Percentiles rank a stretch among this genome's conserved stretches.
These are phyloP conservation scores for Ctenochaetus hawaiiensis DNA, from an alignment of 2,797 vertebrate genomes.

Conservation along the genomic window DNA sequence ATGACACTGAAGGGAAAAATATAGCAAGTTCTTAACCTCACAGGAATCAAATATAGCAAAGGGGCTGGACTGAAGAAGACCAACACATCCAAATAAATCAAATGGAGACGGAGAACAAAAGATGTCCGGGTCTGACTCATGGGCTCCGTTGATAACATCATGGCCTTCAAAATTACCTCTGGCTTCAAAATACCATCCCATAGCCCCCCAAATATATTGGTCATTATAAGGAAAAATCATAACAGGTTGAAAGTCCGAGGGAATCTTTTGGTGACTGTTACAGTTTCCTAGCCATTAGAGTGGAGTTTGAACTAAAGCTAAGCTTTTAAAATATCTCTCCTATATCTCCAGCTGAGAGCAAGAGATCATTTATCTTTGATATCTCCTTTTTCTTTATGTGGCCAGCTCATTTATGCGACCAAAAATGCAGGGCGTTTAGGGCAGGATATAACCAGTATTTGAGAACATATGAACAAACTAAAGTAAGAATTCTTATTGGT, in stretches of 20 bases:
- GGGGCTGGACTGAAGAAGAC: slow-evolving; percentile 53
- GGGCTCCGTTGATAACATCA: slow-evolving; percentile 65
- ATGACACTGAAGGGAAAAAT: slow-evolving; percentile 37
- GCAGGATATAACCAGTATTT: not conserved
- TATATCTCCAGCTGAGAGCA: slow-evolving; percentile 17
- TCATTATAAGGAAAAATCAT: slow-evolving; percentile 29
- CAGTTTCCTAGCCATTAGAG: not conserved
- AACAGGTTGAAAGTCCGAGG: slow-evolving; percentile 25
- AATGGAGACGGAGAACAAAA: slow-evolving; percentile 55
- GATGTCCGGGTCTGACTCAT: slow-evolving; percentile 47
- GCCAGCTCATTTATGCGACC: no score
- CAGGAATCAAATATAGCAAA: slow-evolving; percentile 61
- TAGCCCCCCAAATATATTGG: slow-evolving; percentile 32
- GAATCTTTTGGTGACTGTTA: slow-evolving; percentile 8
- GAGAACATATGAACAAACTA: not conserved
- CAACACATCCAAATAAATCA: slow-evolving; percentile 63
- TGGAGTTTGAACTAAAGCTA: not conserved
- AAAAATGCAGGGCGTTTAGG: not conserved
- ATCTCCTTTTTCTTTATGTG: not conserved
- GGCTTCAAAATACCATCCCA: slow-evolving; percentile 51
- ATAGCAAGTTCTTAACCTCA: slow-evolving; percentile 65
- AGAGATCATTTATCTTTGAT: slow-evolving; percentile 12
- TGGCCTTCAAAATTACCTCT: slow-evolving; percentile 47
- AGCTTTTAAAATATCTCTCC: not conserved
- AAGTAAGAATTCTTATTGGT: not conserved